Conservation (phyloP, 2,797 vertebrate species). For the Phrynocephalus guinanensis region DNA sequence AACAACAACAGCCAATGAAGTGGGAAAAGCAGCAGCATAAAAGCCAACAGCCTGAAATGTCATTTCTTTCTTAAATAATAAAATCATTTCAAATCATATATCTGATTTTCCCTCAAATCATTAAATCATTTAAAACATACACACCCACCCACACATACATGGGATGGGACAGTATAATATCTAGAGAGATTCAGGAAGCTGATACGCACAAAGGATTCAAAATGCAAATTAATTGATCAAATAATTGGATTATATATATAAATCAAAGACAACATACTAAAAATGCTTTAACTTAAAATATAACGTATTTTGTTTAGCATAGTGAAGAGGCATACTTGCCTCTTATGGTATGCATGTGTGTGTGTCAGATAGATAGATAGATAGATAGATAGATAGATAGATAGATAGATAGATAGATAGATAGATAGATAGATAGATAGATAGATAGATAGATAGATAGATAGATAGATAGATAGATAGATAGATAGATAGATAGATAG, state of each 20-base stretch:
- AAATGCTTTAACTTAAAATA: neutral
- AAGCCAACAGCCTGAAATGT: neutral
- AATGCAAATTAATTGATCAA: neutral
- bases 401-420: too few relatives aligned
- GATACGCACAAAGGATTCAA: neutral
- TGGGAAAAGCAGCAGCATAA: neutral
- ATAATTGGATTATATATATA: neutral
- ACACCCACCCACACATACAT: too few relatives aligned
- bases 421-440: too few relatives aligned
- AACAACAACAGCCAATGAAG: neutral
- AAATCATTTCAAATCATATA: neutral
- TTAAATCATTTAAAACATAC: too few relatives aligned
- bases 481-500: too few relatives aligned
- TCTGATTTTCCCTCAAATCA: too few relatives aligned
- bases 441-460: too few relatives aligned
- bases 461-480: too few relatives aligned
- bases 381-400: too few relatives aligned
- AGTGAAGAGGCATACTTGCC: neutral
- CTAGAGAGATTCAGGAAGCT: neutral
- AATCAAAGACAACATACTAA: neutral
- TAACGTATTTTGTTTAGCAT: slow-evolving; percentile 7
- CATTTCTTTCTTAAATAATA: neutral
- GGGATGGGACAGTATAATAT: too few relatives aligned
- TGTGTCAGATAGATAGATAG: neutral
- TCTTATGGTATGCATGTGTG: neutral